Percentiles rank a stretch among this genome's conserved stretches.
phyloP scores from a whole-genome alignment of 2,888 invertebrate species.

The Melitaea athalia region DNA sequence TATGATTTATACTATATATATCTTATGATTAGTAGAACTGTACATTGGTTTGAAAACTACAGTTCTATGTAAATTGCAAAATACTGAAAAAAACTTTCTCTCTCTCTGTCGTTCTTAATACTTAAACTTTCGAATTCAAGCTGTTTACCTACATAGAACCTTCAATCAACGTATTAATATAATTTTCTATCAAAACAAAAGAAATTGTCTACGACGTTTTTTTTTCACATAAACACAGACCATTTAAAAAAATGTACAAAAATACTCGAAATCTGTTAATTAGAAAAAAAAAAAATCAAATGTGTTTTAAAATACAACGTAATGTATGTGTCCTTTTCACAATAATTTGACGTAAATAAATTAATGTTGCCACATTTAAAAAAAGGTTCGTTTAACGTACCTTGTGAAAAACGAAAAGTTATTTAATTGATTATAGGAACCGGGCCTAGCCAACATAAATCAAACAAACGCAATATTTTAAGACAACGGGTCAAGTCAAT shows the following conservation, averaged over 20 bases:
- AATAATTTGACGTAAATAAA: too few relatives aligned
- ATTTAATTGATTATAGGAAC: too few relatives aligned
- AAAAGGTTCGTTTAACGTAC: too few relatives aligned
- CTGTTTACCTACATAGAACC: conserved; percentile 5
- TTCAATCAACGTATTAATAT: neutral
- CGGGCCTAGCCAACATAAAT: too few relatives aligned
- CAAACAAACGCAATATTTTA: too few relatives aligned
- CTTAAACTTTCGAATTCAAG: neutral
- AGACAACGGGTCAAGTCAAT: too few relatives aligned
- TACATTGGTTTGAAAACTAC: conserved; percentile 14
- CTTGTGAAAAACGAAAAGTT: too few relatives aligned
- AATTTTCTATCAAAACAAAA: conserved; percentile 7
- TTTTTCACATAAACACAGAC: conserved; percentile 1
- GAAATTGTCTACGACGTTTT: neutral
- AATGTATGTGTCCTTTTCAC: too few relatives aligned
- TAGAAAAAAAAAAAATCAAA: neutral
- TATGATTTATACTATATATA: conserved; percentile 7
- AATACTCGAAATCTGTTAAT: neutral
- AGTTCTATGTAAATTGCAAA: conserved; percentile 12
- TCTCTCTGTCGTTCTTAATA: neutral
- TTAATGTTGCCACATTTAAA: too few relatives aligned
- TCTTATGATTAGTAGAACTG: conserved; percentile 21
- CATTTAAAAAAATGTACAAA: neutral
- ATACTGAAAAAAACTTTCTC: neutral
- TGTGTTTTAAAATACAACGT: neutral